Percentiles rank a stretch among this genome's conserved stretches.
phyloP scores from a whole-genome alignment of 2,888 invertebrate species.

The Tridacna gigas region DNA sequence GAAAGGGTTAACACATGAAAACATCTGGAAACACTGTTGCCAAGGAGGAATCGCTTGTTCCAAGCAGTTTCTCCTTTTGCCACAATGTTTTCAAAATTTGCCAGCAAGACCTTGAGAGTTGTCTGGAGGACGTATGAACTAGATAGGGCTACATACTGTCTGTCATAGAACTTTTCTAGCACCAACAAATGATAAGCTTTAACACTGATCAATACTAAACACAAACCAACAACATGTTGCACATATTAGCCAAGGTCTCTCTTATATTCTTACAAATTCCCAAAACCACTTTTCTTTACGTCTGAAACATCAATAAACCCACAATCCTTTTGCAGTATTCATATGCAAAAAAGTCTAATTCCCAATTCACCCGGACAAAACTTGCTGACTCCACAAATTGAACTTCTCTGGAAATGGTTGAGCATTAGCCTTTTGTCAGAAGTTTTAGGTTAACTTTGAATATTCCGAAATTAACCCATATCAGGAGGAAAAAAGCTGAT shows the following conservation, averaged over 20 bases:
- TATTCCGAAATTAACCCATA: constrained; percentile 24
- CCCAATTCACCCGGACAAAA: constrained; percentile 44
- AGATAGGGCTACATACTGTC: too few species aligned
- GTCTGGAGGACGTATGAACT: neutral
- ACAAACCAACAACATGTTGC: too few species aligned
- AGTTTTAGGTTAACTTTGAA: constrained; percentile 28
- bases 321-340: constrained; percentile 37
- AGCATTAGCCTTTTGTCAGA: constrained; percentile 18
- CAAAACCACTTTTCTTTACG: constrained; percentile 23
- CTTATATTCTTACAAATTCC: constrained; percentile 26
- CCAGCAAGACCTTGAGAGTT: neutral
- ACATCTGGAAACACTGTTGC: neutral
- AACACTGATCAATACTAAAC: too few species aligned
- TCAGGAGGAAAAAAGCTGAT: constrained; percentile 30
- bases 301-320: constrained; percentile 45
- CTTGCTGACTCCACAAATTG: constrained; percentile 55
- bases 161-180: too few species aligned
- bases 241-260: neutral
- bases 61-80: neutral
- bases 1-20: too few species aligned
- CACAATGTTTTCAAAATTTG: neutral
- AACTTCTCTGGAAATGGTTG: constrained; percentile 35
- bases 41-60: neutral
- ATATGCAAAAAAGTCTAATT: constrained; percentile 51
- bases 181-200: too few species aligned